A percentile compares a stretch with the other conserved stretches of the same genome.
Evolutionary conservation across 2,113 vertebrate species (phyloP).

Genomic region (Crotalus helleri): DNA sequence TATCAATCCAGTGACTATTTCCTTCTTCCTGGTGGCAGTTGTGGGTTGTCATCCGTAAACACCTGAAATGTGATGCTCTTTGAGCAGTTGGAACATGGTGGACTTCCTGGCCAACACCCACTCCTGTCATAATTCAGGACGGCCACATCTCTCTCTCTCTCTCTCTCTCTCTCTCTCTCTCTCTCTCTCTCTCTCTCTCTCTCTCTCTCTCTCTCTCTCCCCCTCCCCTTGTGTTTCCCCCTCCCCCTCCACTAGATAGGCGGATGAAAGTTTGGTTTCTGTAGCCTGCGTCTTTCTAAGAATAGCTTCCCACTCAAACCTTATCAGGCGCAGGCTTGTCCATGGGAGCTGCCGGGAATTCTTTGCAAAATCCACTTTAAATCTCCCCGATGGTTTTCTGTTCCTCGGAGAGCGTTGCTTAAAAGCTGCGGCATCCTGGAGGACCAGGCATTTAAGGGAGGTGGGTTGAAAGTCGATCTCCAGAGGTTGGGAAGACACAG

Average conservation of each 20-base stretch:
- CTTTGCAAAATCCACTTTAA: not conserved
- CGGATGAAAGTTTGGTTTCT: accelerated
- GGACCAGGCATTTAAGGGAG: not conserved
- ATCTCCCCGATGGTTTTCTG: not conserved
- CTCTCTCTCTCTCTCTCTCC: not conserved
- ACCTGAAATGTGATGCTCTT: accelerated
- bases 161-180: too few species aligned
- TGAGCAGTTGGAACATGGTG: not conserved
- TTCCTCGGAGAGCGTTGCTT: not conserved
- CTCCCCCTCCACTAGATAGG: too few species aligned
- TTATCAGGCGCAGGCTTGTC: not conserved
- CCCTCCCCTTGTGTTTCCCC: not conserved
- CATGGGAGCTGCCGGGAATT: not conserved
- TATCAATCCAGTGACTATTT: not conserved
- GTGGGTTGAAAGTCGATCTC: not conserved
- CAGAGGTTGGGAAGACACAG: not conserved
- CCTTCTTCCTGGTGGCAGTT: not conserved
- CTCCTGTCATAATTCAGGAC: not conserved
- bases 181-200: too few species aligned
- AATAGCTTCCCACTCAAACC: not conserved
- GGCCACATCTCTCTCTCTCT: not conserved
- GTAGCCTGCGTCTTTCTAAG: not conserved
- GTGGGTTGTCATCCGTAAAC: not conserved
- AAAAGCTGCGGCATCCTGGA: not conserved
- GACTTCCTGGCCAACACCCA: not conserved